Evolutionary conservation across 2,113 vertebrate species (phyloP).

Genomic region (Actinemys pallida): DNA sequence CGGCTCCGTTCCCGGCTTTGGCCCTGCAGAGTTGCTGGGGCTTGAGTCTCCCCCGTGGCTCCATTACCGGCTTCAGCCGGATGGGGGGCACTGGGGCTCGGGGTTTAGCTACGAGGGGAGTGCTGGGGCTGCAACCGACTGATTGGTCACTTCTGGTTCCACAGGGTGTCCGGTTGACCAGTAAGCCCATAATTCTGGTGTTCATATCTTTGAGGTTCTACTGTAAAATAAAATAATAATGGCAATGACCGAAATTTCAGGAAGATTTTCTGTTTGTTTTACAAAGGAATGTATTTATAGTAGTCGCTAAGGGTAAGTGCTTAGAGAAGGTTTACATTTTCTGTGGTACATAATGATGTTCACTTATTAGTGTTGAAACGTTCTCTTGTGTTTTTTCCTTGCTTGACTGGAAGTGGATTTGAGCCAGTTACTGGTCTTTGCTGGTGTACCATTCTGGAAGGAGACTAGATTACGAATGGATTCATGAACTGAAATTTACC

Average conservation of each 20-base stretch:
- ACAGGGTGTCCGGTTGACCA: no score
- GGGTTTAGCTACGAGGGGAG: no score
- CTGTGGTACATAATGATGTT: not conserved
- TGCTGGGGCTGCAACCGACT: no score
- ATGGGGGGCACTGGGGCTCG: no score
- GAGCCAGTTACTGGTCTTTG: not conserved
- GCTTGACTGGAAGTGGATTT: conserved; percentile 20
- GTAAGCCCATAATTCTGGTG: no score
- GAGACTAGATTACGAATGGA: conserved; percentile 15
- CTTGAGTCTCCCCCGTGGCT: no score
- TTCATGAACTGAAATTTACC: conserved; percentile 3
- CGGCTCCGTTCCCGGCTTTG: no score
- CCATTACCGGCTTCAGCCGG: no score
- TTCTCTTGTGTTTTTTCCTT: not conserved
- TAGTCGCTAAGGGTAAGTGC: not conserved
- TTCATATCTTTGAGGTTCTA: no score
- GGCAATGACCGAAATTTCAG: conserved; percentile 8
- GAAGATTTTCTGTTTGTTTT: not conserved
- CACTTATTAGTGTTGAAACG: not conserved
- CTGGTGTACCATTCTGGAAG: not conserved
- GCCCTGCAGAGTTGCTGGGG: no score
- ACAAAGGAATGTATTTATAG: not conserved
- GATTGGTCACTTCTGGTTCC: no score
- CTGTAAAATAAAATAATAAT: not conserved
- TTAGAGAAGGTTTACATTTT: not conserved